These are phyloP conservation scores for Anoplopoma fimbria DNA, from an alignment of 2,113 vertebrate genomes.

Conservation along the genomic window DNA sequence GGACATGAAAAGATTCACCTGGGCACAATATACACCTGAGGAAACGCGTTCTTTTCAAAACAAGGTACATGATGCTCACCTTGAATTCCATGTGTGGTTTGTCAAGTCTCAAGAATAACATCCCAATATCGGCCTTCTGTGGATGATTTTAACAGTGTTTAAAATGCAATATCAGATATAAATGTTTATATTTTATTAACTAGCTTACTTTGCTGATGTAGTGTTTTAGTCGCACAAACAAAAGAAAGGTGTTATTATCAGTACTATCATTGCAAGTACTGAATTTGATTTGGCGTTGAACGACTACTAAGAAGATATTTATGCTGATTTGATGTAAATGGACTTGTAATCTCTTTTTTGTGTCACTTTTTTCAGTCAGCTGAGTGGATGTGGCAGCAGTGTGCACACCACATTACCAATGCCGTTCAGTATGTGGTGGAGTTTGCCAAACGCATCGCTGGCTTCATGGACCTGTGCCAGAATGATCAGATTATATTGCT, in stretches of 20 bases:
- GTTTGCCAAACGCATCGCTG: slow-evolving; percentile 90
- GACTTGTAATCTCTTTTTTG: not conserved
- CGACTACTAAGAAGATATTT: not conserved
- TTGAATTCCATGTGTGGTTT: not conserved
- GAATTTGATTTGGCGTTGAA: not conserved
- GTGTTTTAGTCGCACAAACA: not conserved
- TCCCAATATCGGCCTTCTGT: not conserved
- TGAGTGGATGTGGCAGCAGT: slow-evolving; percentile 92
- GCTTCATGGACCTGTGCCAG: slow-evolving; percentile 93
- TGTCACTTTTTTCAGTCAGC: slow-evolving; percentile 80
- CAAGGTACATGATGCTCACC: slow-evolving; percentile 81
- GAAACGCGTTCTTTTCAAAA: slow-evolving; percentile 87
- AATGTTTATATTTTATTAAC: not conserved
- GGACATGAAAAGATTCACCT: slow-evolving; percentile 90
- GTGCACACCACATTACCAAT: slow-evolving; percentile 89
- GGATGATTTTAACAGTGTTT: not conserved
- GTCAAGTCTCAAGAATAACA: not conserved
- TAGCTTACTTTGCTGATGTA: not conserved
- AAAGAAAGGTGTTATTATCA: not conserved
- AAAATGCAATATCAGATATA: not conserved
- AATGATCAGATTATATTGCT: slow-evolving; percentile 92
- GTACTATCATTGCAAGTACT: not conserved
- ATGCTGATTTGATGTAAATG: not conserved
- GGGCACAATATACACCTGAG: slow-evolving; percentile 89
- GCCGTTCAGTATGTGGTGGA: slow-evolving; percentile 93